These are phyloP conservation scores for Tautogolabrus adspersus DNA, from an alignment of 2,113 vertebrate genomes.

Conservation along the genomic window DNA sequence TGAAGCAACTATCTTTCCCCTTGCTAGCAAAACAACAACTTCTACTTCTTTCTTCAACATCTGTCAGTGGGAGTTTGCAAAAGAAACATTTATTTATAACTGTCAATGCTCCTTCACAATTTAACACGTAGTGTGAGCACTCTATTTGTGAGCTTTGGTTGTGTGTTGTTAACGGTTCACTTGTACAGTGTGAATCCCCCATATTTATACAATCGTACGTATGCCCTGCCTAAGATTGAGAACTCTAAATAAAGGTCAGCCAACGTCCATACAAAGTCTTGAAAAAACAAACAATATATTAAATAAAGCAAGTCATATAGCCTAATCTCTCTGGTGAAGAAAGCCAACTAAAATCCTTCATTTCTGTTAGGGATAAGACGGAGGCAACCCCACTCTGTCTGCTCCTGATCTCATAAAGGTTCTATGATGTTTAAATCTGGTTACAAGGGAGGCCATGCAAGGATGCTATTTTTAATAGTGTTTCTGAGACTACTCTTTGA, in stretches of 20 bases:
- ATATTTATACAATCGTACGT: background rate
- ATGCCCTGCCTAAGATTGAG: background rate
- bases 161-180: too few relatives aligned
- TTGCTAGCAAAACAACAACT: too few relatives aligned
- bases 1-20: too few relatives aligned
- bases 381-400: background rate
- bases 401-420: constrained; percentile 26
- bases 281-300: background rate
- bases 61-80: too few relatives aligned
- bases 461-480: constrained; percentile 21
- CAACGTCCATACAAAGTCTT: constrained; percentile 2
- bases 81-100: too few relatives aligned
- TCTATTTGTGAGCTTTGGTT: too few relatives aligned
- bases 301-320: constrained; percentile 8
- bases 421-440: constrained; percentile 33
- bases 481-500: constrained; percentile 38
- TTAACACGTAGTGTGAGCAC: too few relatives aligned
- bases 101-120: too few relatives aligned
- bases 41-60: too few relatives aligned
- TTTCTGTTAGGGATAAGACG: background rate
- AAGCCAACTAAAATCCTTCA: constrained; percentile 8
- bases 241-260: constrained; percentile 45
- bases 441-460: background rate
- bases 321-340: background rate
- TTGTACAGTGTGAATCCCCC: too few relatives aligned